These are phyloP conservation scores for Corythornis madagascariensis DNA, from an alignment of 2,113 vertebrate species.

Conservation along the genomic window DNA sequence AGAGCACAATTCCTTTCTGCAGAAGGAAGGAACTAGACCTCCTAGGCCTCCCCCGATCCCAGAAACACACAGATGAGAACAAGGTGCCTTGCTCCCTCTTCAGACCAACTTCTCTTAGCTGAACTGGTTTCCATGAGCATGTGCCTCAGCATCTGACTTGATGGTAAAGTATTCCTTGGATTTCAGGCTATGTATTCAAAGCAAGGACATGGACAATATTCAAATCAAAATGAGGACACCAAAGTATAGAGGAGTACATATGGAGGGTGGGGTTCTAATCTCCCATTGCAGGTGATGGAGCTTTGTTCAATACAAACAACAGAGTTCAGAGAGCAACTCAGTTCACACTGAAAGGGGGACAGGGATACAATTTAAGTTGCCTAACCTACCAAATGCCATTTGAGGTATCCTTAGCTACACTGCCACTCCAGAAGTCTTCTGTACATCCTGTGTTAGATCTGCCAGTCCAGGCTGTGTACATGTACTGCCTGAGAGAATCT, in stretches of 20 bases:
- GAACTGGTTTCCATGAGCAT: neutral
- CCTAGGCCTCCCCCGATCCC: rapidly evolving
- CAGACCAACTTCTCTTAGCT: neutral
- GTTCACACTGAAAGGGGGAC: neutral
- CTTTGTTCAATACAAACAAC: neutral
- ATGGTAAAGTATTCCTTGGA: neutral
- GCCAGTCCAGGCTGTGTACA: neutral
- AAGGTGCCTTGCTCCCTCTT: neutral
- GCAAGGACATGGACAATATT: neutral
- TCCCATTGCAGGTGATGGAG: neutral
- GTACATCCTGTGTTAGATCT: neutral
- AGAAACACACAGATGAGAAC: neutral
- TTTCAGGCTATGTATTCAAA: neutral
- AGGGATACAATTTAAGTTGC: neutral
- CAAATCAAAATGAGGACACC: neutral
- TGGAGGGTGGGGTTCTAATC: neutral
- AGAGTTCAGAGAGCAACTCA: neutral
- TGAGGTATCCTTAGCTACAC: neutral
- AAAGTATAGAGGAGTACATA: neutral
- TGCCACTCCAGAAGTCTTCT: neutral
- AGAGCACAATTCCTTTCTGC: neutral
- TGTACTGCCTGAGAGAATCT: neutral
- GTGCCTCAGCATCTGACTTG: neutral
- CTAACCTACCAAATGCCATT: neutral
- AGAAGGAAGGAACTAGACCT: neutral